phyloP scores from a whole-genome alignment of 2,888 invertebrate genomes.

The Stomorhina lunata region DNA sequence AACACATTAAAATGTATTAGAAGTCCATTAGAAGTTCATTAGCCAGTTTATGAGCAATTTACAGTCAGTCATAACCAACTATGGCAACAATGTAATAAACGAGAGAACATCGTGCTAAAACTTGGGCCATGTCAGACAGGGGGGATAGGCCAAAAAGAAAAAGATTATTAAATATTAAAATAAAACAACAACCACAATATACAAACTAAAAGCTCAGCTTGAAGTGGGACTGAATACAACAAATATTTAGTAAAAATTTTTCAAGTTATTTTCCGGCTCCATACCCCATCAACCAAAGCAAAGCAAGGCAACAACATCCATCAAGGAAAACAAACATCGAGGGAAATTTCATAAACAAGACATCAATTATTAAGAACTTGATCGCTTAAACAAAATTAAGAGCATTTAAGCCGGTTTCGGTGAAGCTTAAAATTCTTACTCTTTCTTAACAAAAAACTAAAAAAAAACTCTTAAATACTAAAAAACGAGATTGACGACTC shows the following conservation, averaged over 20 bases:
- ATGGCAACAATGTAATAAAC: conserved; percentile 61
- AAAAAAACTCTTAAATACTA: conserved; percentile 36
- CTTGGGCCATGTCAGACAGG: conserved; percentile 8
- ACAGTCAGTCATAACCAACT: conserved; percentile 54
- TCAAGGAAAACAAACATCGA: neutral
- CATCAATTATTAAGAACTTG: conserved; percentile 13
- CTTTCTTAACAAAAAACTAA: conserved; percentile 16
- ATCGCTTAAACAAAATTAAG: conserved; percentile 18
- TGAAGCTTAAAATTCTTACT: conserved; percentile 22
- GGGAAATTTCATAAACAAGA: conserved; percentile 9
- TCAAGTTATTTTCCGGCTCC: neutral
- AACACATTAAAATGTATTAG: conserved; percentile 24
- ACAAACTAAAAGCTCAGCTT: neutral
- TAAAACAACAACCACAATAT: neutral
- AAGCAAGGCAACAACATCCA: too few relatives aligned
- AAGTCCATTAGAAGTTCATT: conserved; percentile 60
- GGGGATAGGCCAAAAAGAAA: neutral
- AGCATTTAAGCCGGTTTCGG: conserved; percentile 39
- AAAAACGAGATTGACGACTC: conserved; percentile 2
- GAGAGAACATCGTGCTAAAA: conserved; percentile 14
- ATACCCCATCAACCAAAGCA: neutral
- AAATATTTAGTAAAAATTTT: conserved; percentile 20
- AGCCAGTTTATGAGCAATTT: conserved; percentile 61
- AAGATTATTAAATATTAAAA: neutral
- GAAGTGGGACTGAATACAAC: conserved; percentile 15